These are phyloP conservation scores for Hemicordylus capensis DNA, from an alignment of 2,113 vertebrate genomes.

Conservation along the genomic window DNA sequence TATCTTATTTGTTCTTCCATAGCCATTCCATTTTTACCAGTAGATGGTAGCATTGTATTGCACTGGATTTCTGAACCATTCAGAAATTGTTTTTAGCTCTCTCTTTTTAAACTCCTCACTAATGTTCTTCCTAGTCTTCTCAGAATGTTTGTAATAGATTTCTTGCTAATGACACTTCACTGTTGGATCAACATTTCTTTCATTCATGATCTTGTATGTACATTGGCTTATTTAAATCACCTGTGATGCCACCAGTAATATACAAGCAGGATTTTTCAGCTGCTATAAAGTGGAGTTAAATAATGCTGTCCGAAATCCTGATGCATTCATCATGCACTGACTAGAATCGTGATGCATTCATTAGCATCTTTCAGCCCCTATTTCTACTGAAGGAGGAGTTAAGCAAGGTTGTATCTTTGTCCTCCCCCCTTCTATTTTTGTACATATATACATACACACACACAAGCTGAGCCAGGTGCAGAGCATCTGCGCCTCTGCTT, in stretches of 20 bases:
- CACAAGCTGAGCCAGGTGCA: no score
- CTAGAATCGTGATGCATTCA: no score
- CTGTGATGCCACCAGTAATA: not conserved
- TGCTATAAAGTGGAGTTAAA: not conserved
- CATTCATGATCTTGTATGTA: not conserved
- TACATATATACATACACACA: no score
- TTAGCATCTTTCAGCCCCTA: no score
- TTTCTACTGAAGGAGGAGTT: no score
- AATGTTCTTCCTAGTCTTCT: not conserved
- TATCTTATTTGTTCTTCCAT: not conserved
- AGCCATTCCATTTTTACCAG: conserved; percentile 35
- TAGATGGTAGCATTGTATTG: conserved; percentile 63
- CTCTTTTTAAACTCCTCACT: not conserved
- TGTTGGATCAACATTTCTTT: not conserved
- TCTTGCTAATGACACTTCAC: not conserved
- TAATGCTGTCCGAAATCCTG: no score
- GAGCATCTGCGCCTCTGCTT: no score
- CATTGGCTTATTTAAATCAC: not conserved
- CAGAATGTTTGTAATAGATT: conserved; percentile 1
- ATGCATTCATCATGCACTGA: not conserved
- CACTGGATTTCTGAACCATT: conserved; percentile 12
- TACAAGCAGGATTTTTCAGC: not conserved
- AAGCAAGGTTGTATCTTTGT: no score
- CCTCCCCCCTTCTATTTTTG: no score
- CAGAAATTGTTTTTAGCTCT: not conserved